Conservation (phyloP, 2,797 vertebrate genomes). For the Streptopelia turtur region DNA sequence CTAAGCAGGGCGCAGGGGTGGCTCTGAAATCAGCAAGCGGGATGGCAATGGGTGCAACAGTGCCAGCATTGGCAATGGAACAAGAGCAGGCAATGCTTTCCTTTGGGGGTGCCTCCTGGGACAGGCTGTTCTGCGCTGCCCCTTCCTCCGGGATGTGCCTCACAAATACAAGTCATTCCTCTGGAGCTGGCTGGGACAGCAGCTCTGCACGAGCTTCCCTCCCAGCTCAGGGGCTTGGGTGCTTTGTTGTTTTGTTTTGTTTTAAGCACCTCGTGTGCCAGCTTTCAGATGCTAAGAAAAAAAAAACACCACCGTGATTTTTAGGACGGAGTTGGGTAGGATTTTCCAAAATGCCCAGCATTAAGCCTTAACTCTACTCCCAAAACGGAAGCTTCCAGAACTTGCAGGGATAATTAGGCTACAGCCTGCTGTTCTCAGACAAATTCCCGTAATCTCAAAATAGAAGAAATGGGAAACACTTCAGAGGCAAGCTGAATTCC, state of each 20-base stretch:
- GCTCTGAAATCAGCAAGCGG: background rate
- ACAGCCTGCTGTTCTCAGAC: background rate
- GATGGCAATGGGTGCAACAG: background rate
- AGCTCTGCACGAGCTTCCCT: background rate
- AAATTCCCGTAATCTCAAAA: background rate
- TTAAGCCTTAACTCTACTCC: background rate
- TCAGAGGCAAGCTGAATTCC: background rate
- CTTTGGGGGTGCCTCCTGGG: background rate
- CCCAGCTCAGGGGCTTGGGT: fast-evolving
- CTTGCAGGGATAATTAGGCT: background rate
- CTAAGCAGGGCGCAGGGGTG: background rate
- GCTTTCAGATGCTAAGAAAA: background rate
- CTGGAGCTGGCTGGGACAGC: background rate
- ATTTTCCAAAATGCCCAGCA: background rate
- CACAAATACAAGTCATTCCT: background rate
- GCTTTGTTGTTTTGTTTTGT: background rate
- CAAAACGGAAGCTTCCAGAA: background rate
- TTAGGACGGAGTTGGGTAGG: background rate
- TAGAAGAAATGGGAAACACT: background rate
- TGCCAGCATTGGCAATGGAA: fast-evolving
- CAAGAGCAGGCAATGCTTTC: background rate
- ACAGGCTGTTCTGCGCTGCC: background rate
- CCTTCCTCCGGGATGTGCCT: background rate
- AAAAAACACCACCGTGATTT: background rate
- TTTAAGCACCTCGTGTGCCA: background rate